A percentile compares a stretch with the other conserved stretches of the same genome.
Conservation (phyloP, 2,888 invertebrate genomes). For the Acanthacorydalis orientalis region DNA sequence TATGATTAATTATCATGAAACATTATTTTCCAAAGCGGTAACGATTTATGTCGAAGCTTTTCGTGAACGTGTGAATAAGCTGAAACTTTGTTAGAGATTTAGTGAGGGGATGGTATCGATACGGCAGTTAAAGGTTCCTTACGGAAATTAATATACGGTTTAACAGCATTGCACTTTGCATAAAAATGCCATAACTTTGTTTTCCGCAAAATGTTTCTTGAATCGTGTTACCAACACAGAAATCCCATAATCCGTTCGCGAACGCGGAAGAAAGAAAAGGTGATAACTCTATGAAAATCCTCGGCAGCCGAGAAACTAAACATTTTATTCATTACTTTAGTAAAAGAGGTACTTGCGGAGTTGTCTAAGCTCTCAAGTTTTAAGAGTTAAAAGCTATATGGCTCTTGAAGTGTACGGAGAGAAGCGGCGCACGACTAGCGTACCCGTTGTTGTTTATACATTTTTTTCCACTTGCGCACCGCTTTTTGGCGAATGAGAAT, state of each 20-base stretch:
- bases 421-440: constrained; percentile 9
- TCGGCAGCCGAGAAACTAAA: constrained; percentile 2
- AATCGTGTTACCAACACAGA: constrained; percentile 9
- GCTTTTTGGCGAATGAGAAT: neutral
- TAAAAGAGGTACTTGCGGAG: neutral
- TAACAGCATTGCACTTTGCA: constrained; percentile 3
- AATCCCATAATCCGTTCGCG: constrained; percentile 9
- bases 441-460: constrained; percentile 9
- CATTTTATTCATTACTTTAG: constrained; percentile 12
- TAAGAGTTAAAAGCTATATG: constrained; percentile 9
- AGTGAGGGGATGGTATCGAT: too few relatives aligned
- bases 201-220: constrained; percentile 8
- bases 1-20: too few relatives aligned
- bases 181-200: constrained; percentile 9
- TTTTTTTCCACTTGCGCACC: neutral
- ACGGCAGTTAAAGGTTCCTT: too few relatives aligned
- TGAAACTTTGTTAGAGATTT: too few relatives aligned
- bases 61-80: too few relatives aligned
- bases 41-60: too few relatives aligned
- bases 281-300: constrained; percentile 9
- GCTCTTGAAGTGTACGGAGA: constrained; percentile 8
- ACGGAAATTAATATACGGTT: too few relatives aligned
- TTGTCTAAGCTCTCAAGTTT: neutral
- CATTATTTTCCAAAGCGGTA: too few relatives aligned
- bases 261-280: constrained; percentile 7